A percentile compares a stretch with the other conserved stretches of the same genome.
phyloP scores from a whole-genome alignment of 2,113 vertebrate genomes.

The Campylomormyrus tamandua region DNA sequence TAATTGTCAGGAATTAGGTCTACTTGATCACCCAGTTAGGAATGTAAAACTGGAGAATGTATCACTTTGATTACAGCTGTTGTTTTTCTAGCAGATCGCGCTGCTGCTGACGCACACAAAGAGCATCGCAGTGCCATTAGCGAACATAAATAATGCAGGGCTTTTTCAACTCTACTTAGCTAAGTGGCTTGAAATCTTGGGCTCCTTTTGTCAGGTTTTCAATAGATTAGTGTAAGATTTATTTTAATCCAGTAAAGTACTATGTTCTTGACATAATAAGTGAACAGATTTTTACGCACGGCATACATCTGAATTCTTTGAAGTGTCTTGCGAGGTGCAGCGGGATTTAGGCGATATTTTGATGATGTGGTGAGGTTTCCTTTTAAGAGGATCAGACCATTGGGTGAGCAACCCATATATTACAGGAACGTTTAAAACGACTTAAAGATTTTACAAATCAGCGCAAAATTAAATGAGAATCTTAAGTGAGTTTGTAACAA shows the following conservation, averaged over 20 bases:
- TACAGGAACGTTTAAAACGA: background rate
- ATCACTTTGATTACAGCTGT: conserved; percentile 89
- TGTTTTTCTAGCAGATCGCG: conserved; percentile 88
- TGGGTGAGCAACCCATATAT: background rate
- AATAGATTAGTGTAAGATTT: conserved; percentile 97
- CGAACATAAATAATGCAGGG: conserved; percentile 98
- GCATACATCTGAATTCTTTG: conserved; percentile 83
- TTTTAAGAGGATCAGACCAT: conserved; percentile 23
- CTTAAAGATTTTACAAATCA: background rate
- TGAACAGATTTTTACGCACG: conserved; percentile 77
- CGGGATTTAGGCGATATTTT: conserved; percentile 61
- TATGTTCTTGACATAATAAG: conserved; percentile 82
- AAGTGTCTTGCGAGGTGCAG: conserved; percentile 74
- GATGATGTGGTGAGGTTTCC: conserved; percentile 61
- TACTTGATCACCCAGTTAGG: conserved; percentile 88
- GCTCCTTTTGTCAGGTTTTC: conserved; percentile 94
- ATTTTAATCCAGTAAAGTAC: conserved; percentile 92
- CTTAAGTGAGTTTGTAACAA: background rate
- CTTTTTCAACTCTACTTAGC: conserved; percentile 83
- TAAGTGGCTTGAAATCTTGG: conserved; percentile 97
- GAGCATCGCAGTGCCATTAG: conserved; percentile 92
- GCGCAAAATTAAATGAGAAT: background rate
- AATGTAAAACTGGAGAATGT: conserved; percentile 73
- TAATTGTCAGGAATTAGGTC: conserved; percentile 83
- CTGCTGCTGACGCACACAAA: conserved; percentile 83